These are phyloP conservation scores for Pseudopleuronectes americanus DNA, from an alignment of 2,797 vertebrate species.

Conservation along the genomic window DNA sequence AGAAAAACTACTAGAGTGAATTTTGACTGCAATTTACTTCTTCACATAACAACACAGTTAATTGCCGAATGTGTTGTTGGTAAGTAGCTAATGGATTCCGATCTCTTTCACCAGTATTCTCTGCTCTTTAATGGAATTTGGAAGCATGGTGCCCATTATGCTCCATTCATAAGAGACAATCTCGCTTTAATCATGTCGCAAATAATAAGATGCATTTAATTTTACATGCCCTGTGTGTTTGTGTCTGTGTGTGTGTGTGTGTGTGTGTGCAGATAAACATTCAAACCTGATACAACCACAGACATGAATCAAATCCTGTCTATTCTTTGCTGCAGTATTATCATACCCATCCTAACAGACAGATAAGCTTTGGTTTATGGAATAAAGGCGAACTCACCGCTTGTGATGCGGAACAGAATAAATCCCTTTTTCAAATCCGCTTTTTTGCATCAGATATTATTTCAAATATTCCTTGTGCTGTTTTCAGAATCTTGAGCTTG, in stretches of 20 bases:
- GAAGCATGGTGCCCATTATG: slow-evolving; percentile 12
- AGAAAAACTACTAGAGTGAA: too few species aligned
- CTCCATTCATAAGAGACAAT: slow-evolving; percentile 15
- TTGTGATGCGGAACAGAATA: slow-evolving; percentile 72
- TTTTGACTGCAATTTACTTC: background rate
- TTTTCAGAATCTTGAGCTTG: slow-evolving; percentile 57
- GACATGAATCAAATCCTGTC: slow-evolving; percentile 24
- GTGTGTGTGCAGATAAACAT: slow-evolving; percentile 14
- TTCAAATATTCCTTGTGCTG: slow-evolving; percentile 65
- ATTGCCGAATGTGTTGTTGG: slow-evolving; percentile 14
- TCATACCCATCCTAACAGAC: slow-evolving; percentile 68
- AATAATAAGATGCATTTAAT: slow-evolving; percentile 8
- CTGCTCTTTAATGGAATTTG: slow-evolving; percentile 28
- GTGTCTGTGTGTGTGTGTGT: background rate
- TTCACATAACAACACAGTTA: slow-evolving; percentile 18
- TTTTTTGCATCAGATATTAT: slow-evolving; percentile 76
- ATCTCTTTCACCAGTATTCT: slow-evolving; percentile 31
- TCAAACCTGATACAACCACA: slow-evolving; percentile 18
- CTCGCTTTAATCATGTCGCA: background rate
- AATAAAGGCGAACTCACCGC: slow-evolving; percentile 63
- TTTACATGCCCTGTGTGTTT: background rate
- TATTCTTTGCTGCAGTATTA: slow-evolving; percentile 62
- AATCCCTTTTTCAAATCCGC: slow-evolving; percentile 75
- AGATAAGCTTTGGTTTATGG: slow-evolving; percentile 74
- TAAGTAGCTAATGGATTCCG: slow-evolving; percentile 30